A percentile compares a stretch with the other conserved stretches of the same genome.
These are phyloP conservation scores for Steatornis caripensis DNA, from an alignment of 2,113 vertebrate species.

Conservation along the genomic window DNA sequence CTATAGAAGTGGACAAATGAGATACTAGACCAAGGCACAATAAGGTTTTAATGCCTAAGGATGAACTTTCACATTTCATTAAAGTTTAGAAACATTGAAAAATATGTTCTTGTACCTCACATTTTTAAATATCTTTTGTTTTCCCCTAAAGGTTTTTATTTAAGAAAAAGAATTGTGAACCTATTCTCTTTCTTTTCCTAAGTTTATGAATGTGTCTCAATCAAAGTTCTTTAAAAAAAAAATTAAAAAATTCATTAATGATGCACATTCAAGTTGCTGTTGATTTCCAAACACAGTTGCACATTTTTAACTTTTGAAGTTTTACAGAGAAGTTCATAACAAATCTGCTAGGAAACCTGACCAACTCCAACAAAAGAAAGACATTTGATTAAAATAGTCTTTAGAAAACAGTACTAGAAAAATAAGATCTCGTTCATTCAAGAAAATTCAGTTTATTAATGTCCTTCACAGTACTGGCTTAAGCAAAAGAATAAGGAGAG, in stretches of 20 bases:
- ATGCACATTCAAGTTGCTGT: neutral
- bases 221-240: neutral
- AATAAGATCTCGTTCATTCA: neutral
- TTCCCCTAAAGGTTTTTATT: neutral
- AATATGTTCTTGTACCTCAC: neutral
- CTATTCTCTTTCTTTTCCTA: neutral
- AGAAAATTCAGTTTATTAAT: neutral
- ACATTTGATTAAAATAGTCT: neutral
- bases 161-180: neutral
- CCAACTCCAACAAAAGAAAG: neutral
- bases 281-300: neutral
- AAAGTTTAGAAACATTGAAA: neutral
- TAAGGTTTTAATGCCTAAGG: slow-evolving; percentile 20
- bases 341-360: neutral
- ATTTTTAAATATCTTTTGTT: neutral
- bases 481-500: neutral
- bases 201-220: neutral
- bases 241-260: neutral
- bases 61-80: slow-evolving; percentile 30
- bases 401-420: neutral
- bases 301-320: neutral
- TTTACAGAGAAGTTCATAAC: neutral
- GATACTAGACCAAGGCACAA: neutral
- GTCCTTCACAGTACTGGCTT: neutral
- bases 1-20: neutral